phyloP scores from a whole-genome alignment of 1,140 invertebrate genomes.

The Neelides sp. region DNA sequence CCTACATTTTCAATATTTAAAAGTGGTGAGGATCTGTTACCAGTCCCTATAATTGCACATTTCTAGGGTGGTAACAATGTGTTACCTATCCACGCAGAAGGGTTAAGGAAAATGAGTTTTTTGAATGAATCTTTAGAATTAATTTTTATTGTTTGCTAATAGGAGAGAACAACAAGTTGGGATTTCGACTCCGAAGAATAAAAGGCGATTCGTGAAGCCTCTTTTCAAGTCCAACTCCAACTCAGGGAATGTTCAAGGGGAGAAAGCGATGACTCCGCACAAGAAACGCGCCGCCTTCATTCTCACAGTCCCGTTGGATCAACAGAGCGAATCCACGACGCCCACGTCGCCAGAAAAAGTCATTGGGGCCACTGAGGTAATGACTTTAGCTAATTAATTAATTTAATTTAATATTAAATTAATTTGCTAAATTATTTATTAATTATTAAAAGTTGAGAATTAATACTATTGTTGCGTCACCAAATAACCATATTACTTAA shows the following conservation, averaged over 20 bases:
- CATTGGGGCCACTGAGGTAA: constrained; percentile 13
- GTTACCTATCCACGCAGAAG: too few species aligned
- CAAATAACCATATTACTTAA: too few species aligned
- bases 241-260: constrained; percentile 1
- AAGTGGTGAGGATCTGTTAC: too few species aligned
- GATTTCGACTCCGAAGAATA: constrained; percentile 21
- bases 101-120: not conserved
- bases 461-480: too few species aligned
- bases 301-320: constrained; percentile 17
- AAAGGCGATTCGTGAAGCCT: constrained; percentile 28
- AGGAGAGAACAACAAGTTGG: constrained; percentile 28
- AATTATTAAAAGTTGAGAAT: too few species aligned
- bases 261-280: not conserved
- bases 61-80: too few species aligned
- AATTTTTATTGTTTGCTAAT: not conserved
- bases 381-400: too few species aligned
- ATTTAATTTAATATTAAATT: too few species aligned
- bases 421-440: too few species aligned
- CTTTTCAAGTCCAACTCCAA: constrained; percentile 22
- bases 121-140: not conserved
- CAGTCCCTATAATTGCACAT: too few species aligned
- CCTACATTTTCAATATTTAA: too few species aligned
- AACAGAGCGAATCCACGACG: constrained; percentile 17
- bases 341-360: constrained; percentile 25
- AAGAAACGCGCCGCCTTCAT: constrained; percentile 28